A percentile compares a stretch with the other conserved stretches of the same genome.
Conservation (phyloP, 2,797 vertebrate genomes). For the Perdix hodgsoniae region DNA sequence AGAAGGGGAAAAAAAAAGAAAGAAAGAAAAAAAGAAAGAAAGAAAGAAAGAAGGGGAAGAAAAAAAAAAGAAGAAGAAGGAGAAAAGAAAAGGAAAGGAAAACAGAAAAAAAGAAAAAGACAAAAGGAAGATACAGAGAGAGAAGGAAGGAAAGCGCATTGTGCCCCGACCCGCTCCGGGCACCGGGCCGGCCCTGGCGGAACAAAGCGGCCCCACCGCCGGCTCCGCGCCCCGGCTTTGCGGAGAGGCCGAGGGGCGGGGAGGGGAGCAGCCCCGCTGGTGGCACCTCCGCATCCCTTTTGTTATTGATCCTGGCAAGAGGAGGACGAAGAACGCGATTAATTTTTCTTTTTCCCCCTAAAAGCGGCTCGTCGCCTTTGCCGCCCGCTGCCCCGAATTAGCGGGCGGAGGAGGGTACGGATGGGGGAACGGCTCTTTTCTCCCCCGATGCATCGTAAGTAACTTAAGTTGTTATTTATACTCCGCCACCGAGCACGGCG, state of each 20-base stretch:
- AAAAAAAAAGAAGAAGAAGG: too few species aligned
- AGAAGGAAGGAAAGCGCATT: slow-evolving; percentile 49
- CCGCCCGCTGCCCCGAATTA: slow-evolving; percentile 8
- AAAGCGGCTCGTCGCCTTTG: slow-evolving; percentile 20
- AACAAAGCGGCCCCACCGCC: slow-evolving; percentile 73
- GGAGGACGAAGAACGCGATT: slow-evolving; percentile 31
- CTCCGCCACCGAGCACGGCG: slow-evolving; percentile 47
- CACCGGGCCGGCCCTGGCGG: slow-evolving; percentile 46
- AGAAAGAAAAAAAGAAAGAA: neutral
- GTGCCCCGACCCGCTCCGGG: slow-evolving; percentile 53
- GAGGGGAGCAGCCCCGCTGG: slow-evolving; percentile 48
- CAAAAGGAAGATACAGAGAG: slow-evolving; percentile 48
- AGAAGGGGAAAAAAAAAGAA: too few species aligned
- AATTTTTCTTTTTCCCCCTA: neutral
- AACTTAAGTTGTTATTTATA: slow-evolving; percentile 67
- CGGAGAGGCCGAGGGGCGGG: slow-evolving; percentile 29
- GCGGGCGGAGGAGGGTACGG: neutral
- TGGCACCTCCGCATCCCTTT: slow-evolving; percentile 77
- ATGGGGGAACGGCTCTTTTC: slow-evolving; percentile 30
- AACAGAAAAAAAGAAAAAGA: slow-evolving; percentile 48
- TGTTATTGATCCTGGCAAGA: slow-evolving; percentile 78
- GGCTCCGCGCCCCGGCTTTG: neutral
- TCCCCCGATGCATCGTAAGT: slow-evolving; percentile 61
- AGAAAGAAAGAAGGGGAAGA: neutral
- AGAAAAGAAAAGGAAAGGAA: too few species aligned